Conservation (phyloP, 1,140 invertebrate genomes). For the Octopus bimaculoides region DNA sequence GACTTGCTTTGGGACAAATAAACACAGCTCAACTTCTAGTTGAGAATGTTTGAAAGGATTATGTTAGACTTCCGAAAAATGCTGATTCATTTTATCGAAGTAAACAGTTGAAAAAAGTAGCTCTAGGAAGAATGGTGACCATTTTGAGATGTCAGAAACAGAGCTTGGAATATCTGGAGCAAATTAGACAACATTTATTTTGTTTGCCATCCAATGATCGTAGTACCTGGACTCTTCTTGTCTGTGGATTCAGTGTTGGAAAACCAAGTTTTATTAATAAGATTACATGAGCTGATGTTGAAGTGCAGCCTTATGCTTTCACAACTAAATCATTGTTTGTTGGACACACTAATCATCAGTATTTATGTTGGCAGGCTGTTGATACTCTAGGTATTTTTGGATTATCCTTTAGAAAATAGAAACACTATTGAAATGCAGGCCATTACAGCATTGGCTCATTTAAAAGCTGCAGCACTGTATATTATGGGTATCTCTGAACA, state of each 20-base stretch:
- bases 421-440: slow-evolving; percentile 99
- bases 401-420: slow-evolving; percentile 91
- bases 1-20: slow-evolving; percentile 95
- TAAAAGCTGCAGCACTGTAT: slow-evolving; percentile 90
- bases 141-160: slow-evolving; percentile 93
- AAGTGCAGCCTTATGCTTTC: slow-evolving; percentile 99
- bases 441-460: slow-evolving; percentile 95
- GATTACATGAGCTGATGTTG: slow-evolving; percentile 98
- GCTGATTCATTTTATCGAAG: slow-evolving; percentile 97
- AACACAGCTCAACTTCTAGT: slow-evolving; percentile 96
- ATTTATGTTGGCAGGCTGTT: slow-evolving; percentile 87
- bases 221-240: slow-evolving; percentile 93
- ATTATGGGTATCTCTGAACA: slow-evolving; percentile 95
- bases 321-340: slow-evolving; percentile 99
- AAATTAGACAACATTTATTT: slow-evolving; percentile 97
- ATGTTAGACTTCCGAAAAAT: slow-evolving; percentile 91
- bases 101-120: slow-evolving; percentile 95
- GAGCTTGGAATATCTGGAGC: slow-evolving; percentile 94
- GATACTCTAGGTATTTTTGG: slow-evolving; percentile 97
- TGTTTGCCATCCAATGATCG: slow-evolving; percentile 98
- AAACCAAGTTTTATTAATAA: slow-evolving; percentile 99
- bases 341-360: slow-evolving; percentile 98
- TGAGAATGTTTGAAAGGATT: slow-evolving; percentile 96
- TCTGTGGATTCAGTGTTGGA: slow-evolving; percentile 99
- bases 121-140: slow-evolving; percentile 96